Evolutionary conservation across 1,140 invertebrate species (phyloP).

Genomic region (Conopomorpha cramerella): DNA sequence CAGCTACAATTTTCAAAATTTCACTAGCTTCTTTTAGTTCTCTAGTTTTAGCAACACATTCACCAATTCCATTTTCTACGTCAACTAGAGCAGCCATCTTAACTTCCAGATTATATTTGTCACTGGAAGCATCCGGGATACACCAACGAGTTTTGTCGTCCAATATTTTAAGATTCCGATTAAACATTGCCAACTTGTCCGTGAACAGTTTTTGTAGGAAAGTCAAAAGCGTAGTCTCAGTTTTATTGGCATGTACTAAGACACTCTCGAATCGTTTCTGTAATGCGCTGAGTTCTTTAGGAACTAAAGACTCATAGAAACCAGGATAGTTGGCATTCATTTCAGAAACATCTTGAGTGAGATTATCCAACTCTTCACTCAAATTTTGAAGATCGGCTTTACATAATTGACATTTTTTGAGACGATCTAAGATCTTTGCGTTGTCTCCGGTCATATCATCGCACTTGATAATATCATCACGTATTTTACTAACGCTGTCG

Average conservation of each 20-base stretch:
- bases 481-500: conserved; percentile 73
- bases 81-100: conserved; percentile 84
- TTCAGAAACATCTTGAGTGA: conserved; percentile 71
- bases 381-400: conserved; percentile 70
- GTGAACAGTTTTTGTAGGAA: conserved; percentile 87
- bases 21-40: conserved; percentile 72
- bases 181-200: conserved; percentile 81
- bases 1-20: conserved; percentile 70
- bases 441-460: conserved; percentile 90
- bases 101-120: conserved; percentile 90
- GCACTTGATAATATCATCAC: conserved; percentile 87
- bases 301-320: conserved; percentile 73
- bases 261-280: conserved; percentile 79
- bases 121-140: conserved; percentile 81
- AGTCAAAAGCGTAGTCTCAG: conserved; percentile 76
- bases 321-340: conserved; percentile 79
- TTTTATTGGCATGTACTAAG: conserved; percentile 75
- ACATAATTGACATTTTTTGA: conserved; percentile 74
- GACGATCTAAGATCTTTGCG: conserved; percentile 76
- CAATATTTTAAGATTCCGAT: conserved; percentile 76
- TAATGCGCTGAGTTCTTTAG: conserved; percentile 79
- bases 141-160: conserved; percentile 94
- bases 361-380: conserved; percentile 68
- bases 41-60: conserved; percentile 67
- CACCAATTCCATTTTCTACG: conserved; percentile 72